Conservation (phyloP, 2,888 invertebrate genomes). For the Xylota sylvarum region DNA sequence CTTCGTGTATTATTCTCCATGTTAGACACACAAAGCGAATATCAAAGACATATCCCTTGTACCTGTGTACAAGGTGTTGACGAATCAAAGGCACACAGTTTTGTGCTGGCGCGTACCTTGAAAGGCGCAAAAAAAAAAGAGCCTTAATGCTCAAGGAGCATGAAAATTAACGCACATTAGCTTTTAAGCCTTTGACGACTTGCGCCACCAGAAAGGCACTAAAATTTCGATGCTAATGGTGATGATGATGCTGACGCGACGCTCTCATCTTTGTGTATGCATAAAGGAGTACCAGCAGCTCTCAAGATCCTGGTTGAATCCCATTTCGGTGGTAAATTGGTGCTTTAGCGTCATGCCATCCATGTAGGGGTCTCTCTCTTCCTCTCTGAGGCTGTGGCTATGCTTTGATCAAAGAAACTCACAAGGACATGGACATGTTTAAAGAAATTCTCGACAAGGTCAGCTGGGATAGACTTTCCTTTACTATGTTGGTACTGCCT, state of each 20-base stretch:
- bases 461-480: constrained; percentile 50
- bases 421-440: constrained; percentile 60
- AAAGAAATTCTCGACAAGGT: constrained; percentile 48
- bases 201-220: constrained; percentile 29
- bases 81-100: constrained; percentile 37
- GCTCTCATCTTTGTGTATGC: constrained; percentile 54
- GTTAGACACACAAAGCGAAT: constrained; percentile 42
- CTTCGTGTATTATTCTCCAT: constrained; percentile 58
- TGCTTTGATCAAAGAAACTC: constrained; percentile 29
- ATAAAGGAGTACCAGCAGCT: constrained; percentile 67
- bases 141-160: constrained; percentile 67
- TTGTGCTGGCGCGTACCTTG: constrained; percentile 67
- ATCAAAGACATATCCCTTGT: constrained; percentile 59
- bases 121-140: constrained; percentile 58
- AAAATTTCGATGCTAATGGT: constrained; percentile 51
- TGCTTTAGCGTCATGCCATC: constrained; percentile 32
- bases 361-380: constrained; percentile 6
- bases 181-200: constrained; percentile 67
- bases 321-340: constrained; percentile 60
- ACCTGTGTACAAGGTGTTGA: constrained; percentile 62
- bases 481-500: no score
- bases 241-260: constrained; percentile 36
- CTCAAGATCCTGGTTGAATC: constrained; percentile 54
- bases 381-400: no score
- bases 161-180: constrained; percentile 74